Percentiles rank a stretch among this genome's conserved stretches.
These are phyloP conservation scores for Lysandra bellargus DNA, from an alignment of 2,888 invertebrate species.

Conservation along the genomic window DNA sequence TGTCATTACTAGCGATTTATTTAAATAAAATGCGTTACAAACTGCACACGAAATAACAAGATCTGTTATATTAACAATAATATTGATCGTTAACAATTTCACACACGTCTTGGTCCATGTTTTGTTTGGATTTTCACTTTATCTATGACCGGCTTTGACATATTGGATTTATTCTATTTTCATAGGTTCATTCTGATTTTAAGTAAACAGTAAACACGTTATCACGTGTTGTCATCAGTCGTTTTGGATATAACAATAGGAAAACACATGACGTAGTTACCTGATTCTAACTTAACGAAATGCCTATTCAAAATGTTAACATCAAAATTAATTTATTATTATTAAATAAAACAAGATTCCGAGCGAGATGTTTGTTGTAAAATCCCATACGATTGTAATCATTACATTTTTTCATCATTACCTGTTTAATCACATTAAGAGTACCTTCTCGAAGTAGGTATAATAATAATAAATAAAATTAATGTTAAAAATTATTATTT, in stretches of 20 bases:
- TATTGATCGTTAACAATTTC: neutral
- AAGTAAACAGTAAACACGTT: neutral
- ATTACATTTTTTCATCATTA: neutral
- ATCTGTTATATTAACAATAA: neutral
- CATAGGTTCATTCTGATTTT: neutral
- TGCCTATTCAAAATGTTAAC: too few relatives aligned
- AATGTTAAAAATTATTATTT: too few relatives aligned
- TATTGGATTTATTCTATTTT: neutral
- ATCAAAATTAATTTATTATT: too few relatives aligned
- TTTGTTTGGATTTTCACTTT: neutral
- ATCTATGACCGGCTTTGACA: neutral
- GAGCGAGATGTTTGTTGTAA: neutral
- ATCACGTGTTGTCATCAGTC: neutral
- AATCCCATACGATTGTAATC: neutral
- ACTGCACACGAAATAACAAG: constrained; percentile 1
- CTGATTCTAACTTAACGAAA: too few relatives aligned
- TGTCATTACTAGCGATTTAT: neutral
- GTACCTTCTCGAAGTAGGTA: neutral
- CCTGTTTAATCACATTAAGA: neutral
- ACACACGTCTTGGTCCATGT: neutral
- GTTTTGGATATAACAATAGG: too few relatives aligned
- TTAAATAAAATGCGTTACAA: neutral
- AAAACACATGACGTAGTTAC: too few relatives aligned
- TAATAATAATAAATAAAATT: too few relatives aligned
- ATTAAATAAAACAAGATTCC: too few relatives aligned